Evolutionary conservation across 2,888 invertebrate genomes (phyloP).

Genomic region (Boloria selene): DNA sequence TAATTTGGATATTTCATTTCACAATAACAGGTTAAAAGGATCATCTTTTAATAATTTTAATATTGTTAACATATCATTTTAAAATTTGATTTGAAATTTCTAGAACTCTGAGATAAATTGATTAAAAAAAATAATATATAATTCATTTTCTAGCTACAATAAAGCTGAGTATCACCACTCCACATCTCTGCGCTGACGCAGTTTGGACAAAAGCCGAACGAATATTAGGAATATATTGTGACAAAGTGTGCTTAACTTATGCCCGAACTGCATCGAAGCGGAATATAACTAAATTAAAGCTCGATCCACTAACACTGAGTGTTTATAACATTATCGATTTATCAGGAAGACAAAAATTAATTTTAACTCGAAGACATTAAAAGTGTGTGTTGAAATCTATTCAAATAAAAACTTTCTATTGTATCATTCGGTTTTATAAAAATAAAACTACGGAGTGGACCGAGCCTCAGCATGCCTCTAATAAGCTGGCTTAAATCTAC

Average conservation of each 20-base stretch:
- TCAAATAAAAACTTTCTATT: no score
- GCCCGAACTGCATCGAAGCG: conserved; percentile 3
- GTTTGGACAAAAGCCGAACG: not conserved
- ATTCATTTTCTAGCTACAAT: conserved; percentile 37
- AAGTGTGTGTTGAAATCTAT: no score
- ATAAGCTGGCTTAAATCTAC: conserved; percentile 7
- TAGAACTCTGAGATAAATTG: no score
- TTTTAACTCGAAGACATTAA: no score
- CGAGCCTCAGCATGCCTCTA: conserved; percentile 18
- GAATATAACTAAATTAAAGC: not conserved
- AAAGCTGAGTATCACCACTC: conserved; percentile 39
- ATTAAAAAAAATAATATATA: not conserved
- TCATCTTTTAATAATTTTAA: no score
- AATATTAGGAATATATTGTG: not conserved
- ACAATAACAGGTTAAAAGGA: no score
- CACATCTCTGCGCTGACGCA: not conserved
- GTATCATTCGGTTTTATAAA: no score
- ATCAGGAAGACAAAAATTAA: no score
- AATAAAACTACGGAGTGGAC: not conserved
- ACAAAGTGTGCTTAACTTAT: not conserved
- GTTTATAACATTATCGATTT: not conserved
- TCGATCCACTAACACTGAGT: not conserved
- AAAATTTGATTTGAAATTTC: no score
- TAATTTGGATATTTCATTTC: no score
- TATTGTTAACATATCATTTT: no score